These are phyloP conservation scores for Melanostoma scalare DNA, from an alignment of 2,888 invertebrate genomes.

Conservation along the genomic window DNA sequence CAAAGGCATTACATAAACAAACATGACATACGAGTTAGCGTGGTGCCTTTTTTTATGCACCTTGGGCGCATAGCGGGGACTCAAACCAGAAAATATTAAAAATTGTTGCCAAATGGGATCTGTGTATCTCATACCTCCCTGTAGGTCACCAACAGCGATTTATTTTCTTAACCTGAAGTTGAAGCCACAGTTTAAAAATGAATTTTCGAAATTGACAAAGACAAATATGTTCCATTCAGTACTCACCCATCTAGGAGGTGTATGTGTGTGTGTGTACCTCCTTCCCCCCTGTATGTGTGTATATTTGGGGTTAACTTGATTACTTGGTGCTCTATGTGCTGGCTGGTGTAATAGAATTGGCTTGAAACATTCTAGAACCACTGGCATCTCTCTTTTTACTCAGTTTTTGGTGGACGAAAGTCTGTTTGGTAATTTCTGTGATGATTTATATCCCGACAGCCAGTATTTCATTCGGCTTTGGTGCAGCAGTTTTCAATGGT, in stretches of 20 bases:
- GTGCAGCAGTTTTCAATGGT: conserved; percentile 67
- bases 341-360: conserved; percentile 46
- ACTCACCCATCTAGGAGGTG: neutral
- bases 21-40: conserved; percentile 42
- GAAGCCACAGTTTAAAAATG: conserved; percentile 62
- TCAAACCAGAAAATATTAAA: conserved; percentile 25
- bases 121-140: neutral
- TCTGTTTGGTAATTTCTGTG: conserved; percentile 72
- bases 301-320: conserved; percentile 41
- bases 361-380: conserved; percentile 58
- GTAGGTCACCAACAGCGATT: conserved; percentile 53
- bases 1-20: conserved; percentile 49
- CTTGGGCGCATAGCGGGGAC: conserved; percentile 4
- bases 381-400: conserved; percentile 28
- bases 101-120: conserved; percentile 39
- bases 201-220: conserved; percentile 56
- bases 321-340: conserved; percentile 28
- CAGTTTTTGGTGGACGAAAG: conserved; percentile 71
- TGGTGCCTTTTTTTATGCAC: neutral
- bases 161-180: conserved; percentile 63
- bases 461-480: conserved; percentile 69
- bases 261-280: too few relatives aligned
- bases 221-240: conserved; percentile 48
- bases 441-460: conserved; percentile 72
- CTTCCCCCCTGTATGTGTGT: too few relatives aligned